phyloP scores from a whole-genome alignment of 2,888 invertebrate species.

The Drosophila mercatorum region DNA sequence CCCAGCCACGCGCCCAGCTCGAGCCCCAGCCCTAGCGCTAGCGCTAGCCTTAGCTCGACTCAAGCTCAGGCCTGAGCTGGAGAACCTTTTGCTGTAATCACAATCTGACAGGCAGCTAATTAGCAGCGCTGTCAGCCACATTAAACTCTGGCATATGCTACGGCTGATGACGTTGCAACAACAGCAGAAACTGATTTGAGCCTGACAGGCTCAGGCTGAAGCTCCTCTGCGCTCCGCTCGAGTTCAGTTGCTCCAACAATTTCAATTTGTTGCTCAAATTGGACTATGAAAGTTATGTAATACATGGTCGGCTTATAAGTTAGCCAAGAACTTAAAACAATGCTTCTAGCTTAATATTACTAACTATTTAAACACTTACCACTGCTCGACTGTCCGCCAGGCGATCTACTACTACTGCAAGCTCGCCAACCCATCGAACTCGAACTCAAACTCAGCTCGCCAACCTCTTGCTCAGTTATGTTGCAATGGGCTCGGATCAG shows the following conservation, averaged over 20 bases:
- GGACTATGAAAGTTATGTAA: background rate
- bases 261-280: background rate
- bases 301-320: background rate
- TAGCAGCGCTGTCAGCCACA: constrained; percentile 6
- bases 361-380: too few species aligned
- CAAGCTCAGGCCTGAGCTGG: background rate
- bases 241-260: background rate
- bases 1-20: background rate
- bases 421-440: too few species aligned
- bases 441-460: too few species aligned
- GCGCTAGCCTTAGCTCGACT: background rate
- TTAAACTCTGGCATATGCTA: background rate
- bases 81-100: constrained; percentile 5
- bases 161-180: background rate
- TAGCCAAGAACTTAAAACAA: too few species aligned
- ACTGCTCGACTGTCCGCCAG: too few species aligned
- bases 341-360: too few species aligned
- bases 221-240: background rate
- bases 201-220: background rate
- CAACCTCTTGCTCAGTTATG: too few species aligned
- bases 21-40: too few species aligned
- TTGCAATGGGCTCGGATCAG: too few species aligned
- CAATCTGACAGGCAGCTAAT: constrained; percentile 14
- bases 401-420: too few species aligned
- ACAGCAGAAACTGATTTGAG: background rate